Conservation (phyloP, 1,140 invertebrate genomes). For the Heterodera carotae region DNA sequence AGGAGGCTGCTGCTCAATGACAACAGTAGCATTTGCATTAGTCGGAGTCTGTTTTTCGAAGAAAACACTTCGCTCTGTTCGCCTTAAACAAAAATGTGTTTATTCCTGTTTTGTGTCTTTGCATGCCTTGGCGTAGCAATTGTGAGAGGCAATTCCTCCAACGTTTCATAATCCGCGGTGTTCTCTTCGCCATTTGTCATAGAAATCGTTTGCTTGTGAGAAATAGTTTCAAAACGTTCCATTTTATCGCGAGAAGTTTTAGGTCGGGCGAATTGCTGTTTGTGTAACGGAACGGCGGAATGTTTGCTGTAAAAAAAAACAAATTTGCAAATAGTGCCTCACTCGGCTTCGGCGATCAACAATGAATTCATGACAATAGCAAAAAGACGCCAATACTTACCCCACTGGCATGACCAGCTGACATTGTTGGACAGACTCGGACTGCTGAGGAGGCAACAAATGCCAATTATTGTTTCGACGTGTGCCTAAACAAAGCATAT, state of each 20-base stretch:
- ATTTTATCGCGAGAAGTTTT: background rate
- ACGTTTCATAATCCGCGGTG: background rate
- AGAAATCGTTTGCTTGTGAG: background rate
- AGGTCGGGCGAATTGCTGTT: background rate
- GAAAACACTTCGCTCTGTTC: background rate
- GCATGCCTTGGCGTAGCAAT: constrained; percentile 38
- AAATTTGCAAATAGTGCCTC: background rate
- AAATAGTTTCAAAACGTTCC: background rate
- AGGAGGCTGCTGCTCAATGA: background rate
- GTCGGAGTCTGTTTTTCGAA: background rate
- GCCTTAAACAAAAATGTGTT: background rate
- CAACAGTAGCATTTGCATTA: background rate
- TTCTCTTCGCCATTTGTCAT: background rate
- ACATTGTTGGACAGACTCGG: background rate
- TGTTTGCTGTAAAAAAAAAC: background rate
- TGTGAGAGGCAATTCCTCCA: constrained; percentile 39
- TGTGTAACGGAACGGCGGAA: background rate
- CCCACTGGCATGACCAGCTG: background rate
- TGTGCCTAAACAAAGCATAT: background rate
- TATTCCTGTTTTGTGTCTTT: background rate
- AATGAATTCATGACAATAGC: too few species aligned
- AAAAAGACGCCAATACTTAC: background rate
- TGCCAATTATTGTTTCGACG: constrained; percentile 6
- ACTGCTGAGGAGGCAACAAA: background rate
- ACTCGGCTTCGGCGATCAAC: too few species aligned